These are phyloP conservation scores for Mythimna albipuncta DNA, from an alignment of 2,888 invertebrate genomes.

Conservation along the genomic window DNA sequence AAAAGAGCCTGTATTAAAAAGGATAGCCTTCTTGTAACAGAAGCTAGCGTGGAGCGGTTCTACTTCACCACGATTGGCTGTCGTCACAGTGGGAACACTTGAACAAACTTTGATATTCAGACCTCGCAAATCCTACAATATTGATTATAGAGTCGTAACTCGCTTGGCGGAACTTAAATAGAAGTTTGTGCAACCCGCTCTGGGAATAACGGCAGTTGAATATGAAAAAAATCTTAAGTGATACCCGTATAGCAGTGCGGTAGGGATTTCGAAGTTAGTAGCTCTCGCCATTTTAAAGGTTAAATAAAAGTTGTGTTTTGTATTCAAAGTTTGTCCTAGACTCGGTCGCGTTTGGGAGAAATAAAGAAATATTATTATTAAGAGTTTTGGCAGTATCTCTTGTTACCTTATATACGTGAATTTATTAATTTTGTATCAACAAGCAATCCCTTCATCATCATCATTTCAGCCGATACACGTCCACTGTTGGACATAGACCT, in stretches of 20 bases:
- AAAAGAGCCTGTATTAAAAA: constrained; percentile 82
- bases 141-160: constrained; percentile 38
- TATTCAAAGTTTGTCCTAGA: constrained; percentile 54
- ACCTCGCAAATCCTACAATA: constrained; percentile 12
- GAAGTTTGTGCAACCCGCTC: constrained; percentile 51
- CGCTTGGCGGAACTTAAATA: constrained; percentile 26
- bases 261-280: constrained; percentile 51
- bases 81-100: constrained; percentile 66
- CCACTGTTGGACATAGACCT: too few species aligned
- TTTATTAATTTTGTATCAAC: constrained; percentile 5
- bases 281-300: constrained; percentile 51
- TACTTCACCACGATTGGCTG: constrained; percentile 69
- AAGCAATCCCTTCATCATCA: background rate
- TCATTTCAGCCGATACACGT: too few species aligned
- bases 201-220: constrained; percentile 71
- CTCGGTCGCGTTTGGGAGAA: constrained; percentile 22
- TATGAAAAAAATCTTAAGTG: constrained; percentile 73
- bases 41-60: constrained; percentile 60
- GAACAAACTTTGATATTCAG: constrained; percentile 44
- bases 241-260: constrained; percentile 61
- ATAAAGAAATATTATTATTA: constrained; percentile 29
- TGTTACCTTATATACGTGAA: constrained; percentile 9
- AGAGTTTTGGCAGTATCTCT: constrained; percentile 31
- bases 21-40: constrained; percentile 76
- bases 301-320: constrained; percentile 56